Percentiles rank a stretch among this genome's conserved stretches.
Evolutionary conservation across 1,140 invertebrate species (phyloP).

Genomic region (Drosophila jambulina): DNA sequence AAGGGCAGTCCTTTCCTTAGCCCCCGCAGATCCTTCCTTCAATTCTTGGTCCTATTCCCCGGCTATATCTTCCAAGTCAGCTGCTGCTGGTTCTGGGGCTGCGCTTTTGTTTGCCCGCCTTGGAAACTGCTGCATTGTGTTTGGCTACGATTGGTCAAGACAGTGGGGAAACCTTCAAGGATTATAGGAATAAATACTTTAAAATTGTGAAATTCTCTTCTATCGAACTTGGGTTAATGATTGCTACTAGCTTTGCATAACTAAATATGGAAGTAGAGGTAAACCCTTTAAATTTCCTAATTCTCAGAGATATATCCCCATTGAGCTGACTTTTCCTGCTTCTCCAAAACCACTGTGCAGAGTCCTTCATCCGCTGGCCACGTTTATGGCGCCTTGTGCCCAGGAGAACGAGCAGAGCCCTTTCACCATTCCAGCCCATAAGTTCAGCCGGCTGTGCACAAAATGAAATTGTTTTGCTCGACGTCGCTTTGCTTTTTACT

Average conservation of each 20-base stretch:
- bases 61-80: slow-evolving; percentile 33
- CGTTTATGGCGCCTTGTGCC: slow-evolving; percentile 43
- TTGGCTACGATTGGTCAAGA: slow-evolving; percentile 23
- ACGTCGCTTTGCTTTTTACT: slow-evolving; percentile 59
- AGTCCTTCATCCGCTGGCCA: slow-evolving; percentile 29
- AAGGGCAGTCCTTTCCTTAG: slow-evolving; percentile 40
- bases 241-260: background rate
- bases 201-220: background rate
- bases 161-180: slow-evolving; percentile 5
- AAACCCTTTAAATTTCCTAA: background rate
- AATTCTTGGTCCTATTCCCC: slow-evolving; percentile 12
- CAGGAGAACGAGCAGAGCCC: slow-evolving; percentile 5
- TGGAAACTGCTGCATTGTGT: slow-evolving; percentile 75
- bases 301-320: background rate
- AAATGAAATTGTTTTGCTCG: slow-evolving; percentile 79
- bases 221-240: background rate
- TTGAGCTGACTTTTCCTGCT: background rate
- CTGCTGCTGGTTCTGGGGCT: slow-evolving; percentile 55
- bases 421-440: slow-evolving; percentile 26
- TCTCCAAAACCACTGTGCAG: slow-evolving; percentile 17
- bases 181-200: background rate
- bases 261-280: background rate
- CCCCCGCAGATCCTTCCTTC: slow-evolving; percentile 31
- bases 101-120: slow-evolving; percentile 74
- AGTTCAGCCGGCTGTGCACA: slow-evolving; percentile 62